Percentiles rank a stretch among this genome's conserved stretches.
Evolutionary conservation across 2,113 vertebrate genomes (phyloP).

Genomic region (Ardeotis arabs): DNA sequence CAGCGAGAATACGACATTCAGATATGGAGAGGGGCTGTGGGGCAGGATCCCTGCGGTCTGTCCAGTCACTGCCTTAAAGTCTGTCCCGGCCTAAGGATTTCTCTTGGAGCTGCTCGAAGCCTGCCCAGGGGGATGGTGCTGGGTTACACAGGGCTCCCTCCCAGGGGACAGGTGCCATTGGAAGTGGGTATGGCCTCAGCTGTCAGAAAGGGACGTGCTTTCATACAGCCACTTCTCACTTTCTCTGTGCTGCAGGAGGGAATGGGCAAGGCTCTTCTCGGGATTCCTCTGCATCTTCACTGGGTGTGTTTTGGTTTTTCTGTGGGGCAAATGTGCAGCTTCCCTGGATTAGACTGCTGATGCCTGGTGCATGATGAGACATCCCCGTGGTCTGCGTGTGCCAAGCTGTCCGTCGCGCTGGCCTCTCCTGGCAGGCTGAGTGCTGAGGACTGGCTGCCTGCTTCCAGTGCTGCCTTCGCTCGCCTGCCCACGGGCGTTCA

Average conservation of each 20-base stretch:
- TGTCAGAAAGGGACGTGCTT: background rate
- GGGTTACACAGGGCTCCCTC: background rate
- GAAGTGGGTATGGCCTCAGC: background rate
- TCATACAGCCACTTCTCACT: background rate
- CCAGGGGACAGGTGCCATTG: background rate
- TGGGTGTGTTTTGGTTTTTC: background rate
- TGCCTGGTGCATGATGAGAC: background rate
- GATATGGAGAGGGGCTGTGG: rapidly evolving
- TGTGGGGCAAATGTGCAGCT: background rate
- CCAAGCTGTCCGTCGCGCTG: background rate
- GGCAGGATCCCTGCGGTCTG: rapidly evolving
- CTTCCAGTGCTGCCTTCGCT: background rate
- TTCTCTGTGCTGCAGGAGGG: background rate
- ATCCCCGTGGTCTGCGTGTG: background rate
- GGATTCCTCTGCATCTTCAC: background rate
- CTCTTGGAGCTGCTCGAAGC: rapidly evolving
- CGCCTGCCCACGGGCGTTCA: background rate
- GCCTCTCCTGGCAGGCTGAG: background rate
- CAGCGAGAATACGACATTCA: background rate
- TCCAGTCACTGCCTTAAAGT: background rate
- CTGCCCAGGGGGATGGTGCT: background rate
- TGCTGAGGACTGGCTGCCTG: background rate
- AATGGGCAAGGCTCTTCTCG: background rate
- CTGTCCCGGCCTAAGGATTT: background rate
- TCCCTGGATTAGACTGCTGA: background rate